Percentiles rank a stretch among this genome's conserved stretches.
Evolutionary conservation across 2,113 vertebrate species (phyloP).

Genomic region (Arizona elegans): DNA sequence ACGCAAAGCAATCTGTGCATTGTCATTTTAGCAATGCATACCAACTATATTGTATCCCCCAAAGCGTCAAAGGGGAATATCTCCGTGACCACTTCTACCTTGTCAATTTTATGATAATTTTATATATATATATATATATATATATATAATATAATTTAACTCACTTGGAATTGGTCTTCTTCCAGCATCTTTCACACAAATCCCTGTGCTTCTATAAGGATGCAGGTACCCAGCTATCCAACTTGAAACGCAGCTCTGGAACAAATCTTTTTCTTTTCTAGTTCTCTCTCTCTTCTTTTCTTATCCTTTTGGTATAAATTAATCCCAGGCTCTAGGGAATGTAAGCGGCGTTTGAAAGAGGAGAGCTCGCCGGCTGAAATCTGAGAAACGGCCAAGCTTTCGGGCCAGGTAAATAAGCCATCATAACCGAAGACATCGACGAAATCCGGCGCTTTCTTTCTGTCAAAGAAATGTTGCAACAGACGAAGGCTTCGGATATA

Average conservation of each 20-base stretch:
- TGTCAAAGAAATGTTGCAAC: constrained; percentile 40
- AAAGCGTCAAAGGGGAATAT: background rate
- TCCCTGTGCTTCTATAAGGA: constrained; percentile 29
- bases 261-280: constrained; percentile 23
- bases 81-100: no score
- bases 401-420: constrained; percentile 42
- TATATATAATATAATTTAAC: constrained; percentile 49
- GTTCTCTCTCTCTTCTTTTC: background rate
- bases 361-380: constrained; percentile 54
- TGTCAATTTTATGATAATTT: background rate
- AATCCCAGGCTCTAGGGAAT: constrained; percentile 51
- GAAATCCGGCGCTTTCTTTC: constrained; percentile 15
- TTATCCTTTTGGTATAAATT: constrained; percentile 34
- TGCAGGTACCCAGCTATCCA: constrained; percentile 43
- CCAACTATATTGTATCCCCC: background rate
- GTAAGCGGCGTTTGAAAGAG: constrained; percentile 53
- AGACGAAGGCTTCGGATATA: constrained; percentile 38
- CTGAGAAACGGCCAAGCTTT: constrained; percentile 42
- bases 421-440: background rate
- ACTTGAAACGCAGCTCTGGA: constrained; percentile 68
- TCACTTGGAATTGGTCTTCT: constrained; percentile 57
- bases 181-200: constrained; percentile 41
- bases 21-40: constrained; percentile 14
- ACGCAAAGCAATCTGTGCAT: background rate
- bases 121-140: no score